Conservation (phyloP, 2,888 invertebrate species). For the Caenorhabditis wallacei region DNA sequence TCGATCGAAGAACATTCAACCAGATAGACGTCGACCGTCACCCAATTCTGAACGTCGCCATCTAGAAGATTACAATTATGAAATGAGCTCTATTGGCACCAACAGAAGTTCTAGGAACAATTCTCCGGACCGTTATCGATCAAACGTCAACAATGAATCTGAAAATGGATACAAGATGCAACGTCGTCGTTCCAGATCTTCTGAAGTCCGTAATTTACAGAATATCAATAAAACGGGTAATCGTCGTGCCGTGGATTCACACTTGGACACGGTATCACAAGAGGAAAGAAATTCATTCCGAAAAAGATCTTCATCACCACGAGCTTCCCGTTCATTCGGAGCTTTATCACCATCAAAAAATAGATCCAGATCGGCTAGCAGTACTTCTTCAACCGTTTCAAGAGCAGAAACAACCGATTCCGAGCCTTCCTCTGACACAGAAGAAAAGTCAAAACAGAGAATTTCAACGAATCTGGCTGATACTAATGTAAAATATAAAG, state of each 20-base stretch:
- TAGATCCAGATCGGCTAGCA: not conserved
- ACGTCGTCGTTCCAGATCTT: not conserved
- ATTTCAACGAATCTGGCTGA: not conserved
- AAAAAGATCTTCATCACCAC: no score
- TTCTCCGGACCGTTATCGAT: not conserved
- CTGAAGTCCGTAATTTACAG: not conserved
- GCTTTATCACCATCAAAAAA: not conserved
- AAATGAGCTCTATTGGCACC: no score
- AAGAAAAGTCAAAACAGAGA: no score
- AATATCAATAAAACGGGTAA: not conserved
- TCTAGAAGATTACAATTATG: no score
- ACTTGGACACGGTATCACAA: not conserved
- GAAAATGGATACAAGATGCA: not conserved
- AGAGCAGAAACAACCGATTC: not conserved
- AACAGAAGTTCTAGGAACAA: not conserved
- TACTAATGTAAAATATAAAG: no score
- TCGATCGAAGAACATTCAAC: not conserved
- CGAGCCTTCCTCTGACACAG: not conserved
- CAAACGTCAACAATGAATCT: not conserved
- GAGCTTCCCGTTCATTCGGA: not conserved
- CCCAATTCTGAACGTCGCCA: no score
- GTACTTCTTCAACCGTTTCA: not conserved
- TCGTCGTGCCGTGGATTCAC: not conserved
- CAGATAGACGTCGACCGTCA: no score
- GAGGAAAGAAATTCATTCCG: no score